Evolutionary conservation across 2,113 vertebrate species (phyloP).

Genomic region (Cryptotis parvus): DNA sequence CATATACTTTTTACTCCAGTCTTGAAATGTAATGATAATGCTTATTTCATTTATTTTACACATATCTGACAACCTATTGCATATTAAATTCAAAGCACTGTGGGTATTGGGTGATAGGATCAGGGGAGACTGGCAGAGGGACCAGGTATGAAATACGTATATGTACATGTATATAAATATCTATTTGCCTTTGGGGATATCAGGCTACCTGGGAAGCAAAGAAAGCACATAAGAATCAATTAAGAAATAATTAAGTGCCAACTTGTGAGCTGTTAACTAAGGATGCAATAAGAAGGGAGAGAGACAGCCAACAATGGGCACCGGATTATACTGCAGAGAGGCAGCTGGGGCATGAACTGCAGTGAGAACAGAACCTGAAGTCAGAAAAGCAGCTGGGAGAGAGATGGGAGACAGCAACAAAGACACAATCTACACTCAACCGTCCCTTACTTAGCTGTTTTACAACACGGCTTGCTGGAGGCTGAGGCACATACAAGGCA

Average conservation of each 20-base stretch:
- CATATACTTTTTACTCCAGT: slow-evolving; percentile 28
- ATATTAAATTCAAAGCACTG: slow-evolving; percentile 7
- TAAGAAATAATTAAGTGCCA: slow-evolving; percentile 81
- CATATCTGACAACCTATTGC: slow-evolving; percentile 5
- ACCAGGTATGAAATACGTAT: slow-evolving; percentile 49
- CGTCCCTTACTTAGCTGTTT: background rate
- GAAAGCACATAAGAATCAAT: slow-evolving; percentile 75
- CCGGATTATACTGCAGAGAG: slow-evolving; percentile 21
- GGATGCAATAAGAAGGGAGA: slow-evolving; percentile 66
- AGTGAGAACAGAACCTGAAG: background rate
- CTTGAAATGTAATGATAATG: slow-evolving; percentile 38
- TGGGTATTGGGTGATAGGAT: background rate
- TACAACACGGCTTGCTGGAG: background rate
- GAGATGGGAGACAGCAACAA: slow-evolving; percentile 36
- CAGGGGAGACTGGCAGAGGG: background rate
- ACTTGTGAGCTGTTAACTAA: slow-evolving; percentile 70
- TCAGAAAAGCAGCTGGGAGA: background rate
- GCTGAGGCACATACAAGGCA: background rate
- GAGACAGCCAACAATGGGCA: slow-evolving; percentile 56
- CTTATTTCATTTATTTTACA: slow-evolving; percentile 48
- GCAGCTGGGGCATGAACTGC: background rate
- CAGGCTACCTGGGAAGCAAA: slow-evolving; percentile 70
- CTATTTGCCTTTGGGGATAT: slow-evolving; percentile 64
- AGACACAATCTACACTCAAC: background rate
- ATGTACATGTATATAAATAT: background rate